These are phyloP conservation scores for Brachionus sp. DNA, from an alignment of 1,140 invertebrate species.

Conservation along the genomic window DNA sequence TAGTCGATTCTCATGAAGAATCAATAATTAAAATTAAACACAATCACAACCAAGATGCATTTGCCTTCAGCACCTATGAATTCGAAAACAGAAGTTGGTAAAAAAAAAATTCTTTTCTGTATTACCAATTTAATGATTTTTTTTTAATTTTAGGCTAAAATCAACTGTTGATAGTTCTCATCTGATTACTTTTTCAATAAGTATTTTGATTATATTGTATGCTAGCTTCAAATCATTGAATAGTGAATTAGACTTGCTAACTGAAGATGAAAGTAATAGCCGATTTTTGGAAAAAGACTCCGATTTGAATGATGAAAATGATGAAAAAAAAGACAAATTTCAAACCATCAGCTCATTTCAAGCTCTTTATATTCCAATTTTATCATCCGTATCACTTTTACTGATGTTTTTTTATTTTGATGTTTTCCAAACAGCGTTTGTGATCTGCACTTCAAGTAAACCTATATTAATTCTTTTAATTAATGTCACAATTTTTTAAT, in stretches of 20 bases:
- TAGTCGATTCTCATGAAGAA: not conserved
- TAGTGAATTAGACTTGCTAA: not conserved
- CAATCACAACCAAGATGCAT: not conserved
- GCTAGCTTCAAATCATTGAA: constrained; percentile 71
- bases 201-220: constrained; percentile 93
- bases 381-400: constrained; percentile 87
- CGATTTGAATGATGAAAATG: constrained; percentile 42
- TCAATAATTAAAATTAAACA: not conserved
- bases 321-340: constrained; percentile 44
- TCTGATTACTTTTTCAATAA: constrained; percentile 92
- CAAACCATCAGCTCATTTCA: constrained; percentile 94
- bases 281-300: not conserved
- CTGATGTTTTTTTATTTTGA: constrained; percentile 99
- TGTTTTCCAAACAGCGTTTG: constrained; percentile 93
- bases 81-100: constrained; percentile 13
- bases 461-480: constrained; percentile 47
- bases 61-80: not conserved
- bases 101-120: not conserved
- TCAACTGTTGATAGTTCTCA: constrained; percentile 92
- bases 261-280: not conserved
- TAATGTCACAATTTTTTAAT: not conserved
- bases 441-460: constrained; percentile 91
- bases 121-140: not conserved
- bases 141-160: constrained; percentile 67
- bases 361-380: constrained; percentile 88